phyloP scores from a whole-genome alignment of 2,797 vertebrate species.

The Agapornis canus region DNA sequence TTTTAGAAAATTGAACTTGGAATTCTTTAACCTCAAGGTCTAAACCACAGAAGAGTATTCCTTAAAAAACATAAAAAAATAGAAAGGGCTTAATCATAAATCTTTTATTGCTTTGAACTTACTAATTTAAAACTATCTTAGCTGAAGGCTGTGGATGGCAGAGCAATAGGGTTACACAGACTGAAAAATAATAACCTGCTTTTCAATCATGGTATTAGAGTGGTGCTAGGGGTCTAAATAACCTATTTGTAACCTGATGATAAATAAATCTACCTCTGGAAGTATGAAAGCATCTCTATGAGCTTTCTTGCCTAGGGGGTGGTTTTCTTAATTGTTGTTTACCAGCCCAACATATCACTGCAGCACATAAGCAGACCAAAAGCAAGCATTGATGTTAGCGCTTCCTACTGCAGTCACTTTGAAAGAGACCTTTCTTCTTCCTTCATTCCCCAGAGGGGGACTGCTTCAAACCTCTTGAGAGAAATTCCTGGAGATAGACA shows the following conservation, averaged over 20 bases:
- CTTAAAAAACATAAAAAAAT: not conserved
- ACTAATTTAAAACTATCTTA: conserved; percentile 9
- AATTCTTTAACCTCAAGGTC: not conserved
- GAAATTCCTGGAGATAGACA: not conserved
- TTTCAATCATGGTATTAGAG: not conserved
- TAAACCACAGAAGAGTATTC: not conserved
- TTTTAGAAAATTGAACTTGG: not conserved
- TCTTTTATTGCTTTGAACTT: not conserved
- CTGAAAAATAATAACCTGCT: not conserved
- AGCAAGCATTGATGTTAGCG: not conserved
- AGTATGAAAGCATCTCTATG: not conserved
- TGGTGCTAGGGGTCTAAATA: not conserved
- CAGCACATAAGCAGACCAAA: not conserved
- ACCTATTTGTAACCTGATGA: not conserved
- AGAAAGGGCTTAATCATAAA: not conserved
- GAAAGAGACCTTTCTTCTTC: not conserved
- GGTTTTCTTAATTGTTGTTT: not conserved
- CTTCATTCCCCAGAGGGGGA: not conserved
- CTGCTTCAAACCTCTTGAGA: not conserved
- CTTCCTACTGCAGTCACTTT: not conserved
- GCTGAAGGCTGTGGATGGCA: not conserved
- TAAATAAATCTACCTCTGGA: not conserved
- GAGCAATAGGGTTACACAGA: not conserved
- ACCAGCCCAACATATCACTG: not conserved
- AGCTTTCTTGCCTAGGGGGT: not conserved